Percentiles rank a stretch among this genome's conserved stretches.
phyloP scores from a whole-genome alignment of 2,888 invertebrate genomes.

The Phaedon cochleariae region DNA sequence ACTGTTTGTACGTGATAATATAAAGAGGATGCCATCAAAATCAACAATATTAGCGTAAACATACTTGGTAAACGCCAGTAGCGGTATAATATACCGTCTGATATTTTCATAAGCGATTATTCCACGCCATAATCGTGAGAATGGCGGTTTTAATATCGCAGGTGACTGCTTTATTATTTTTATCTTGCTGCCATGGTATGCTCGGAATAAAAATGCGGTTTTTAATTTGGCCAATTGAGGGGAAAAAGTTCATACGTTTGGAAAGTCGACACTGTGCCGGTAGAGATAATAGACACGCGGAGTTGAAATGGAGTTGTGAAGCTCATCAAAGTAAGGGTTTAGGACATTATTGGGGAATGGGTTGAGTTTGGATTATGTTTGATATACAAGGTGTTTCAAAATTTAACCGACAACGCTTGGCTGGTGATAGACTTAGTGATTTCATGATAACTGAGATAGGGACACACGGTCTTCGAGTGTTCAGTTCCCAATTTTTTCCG shows the following conservation, averaged over 20 bases:
- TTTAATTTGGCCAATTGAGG: conserved; percentile 49
- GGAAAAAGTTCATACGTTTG: background rate
- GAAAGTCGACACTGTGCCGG: background rate
- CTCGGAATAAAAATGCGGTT: conserved; percentile 52
- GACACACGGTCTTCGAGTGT: no score
- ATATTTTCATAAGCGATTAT: conserved; percentile 61
- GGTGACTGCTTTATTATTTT: conserved; percentile 60
- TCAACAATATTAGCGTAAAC: conserved; percentile 46
- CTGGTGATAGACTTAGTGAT: no score
- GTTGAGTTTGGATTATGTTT: no score
- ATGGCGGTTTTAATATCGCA: conserved; percentile 58
- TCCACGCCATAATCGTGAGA: conserved; percentile 56
- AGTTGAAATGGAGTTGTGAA: background rate
- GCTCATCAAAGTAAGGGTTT: no score
- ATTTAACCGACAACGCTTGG: no score
- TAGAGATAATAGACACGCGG: background rate
- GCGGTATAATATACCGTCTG: conserved; percentile 55
- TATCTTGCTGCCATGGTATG: conserved; percentile 51
- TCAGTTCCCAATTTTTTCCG: no score
- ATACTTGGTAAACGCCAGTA: conserved; percentile 49
- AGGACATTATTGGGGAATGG: no score
- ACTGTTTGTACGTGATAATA: conserved; percentile 24
- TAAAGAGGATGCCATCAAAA: conserved; percentile 42
- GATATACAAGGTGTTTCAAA: no score
- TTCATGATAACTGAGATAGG: no score